Evolutionary conservation across 2,888 invertebrate genomes (phyloP).

Genomic region (Mycalesis mineus): DNA sequence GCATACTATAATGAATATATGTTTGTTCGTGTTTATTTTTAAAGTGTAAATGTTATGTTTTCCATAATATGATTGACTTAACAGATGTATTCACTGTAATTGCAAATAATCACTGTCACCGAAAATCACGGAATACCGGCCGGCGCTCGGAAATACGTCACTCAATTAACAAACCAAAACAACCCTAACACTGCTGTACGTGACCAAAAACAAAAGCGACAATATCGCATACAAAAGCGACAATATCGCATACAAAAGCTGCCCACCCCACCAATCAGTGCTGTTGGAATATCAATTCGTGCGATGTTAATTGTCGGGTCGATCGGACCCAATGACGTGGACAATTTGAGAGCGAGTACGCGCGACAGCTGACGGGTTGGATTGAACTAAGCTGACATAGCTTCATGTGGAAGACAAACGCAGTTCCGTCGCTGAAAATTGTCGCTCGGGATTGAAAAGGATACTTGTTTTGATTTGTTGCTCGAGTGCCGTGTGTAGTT

Average conservation of each 20-base stretch:
- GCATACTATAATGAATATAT: too few relatives aligned
- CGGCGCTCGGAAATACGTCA: constrained; percentile 2
- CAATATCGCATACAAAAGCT: neutral
- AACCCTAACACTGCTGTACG: constrained; percentile 12
- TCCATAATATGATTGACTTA: neutral
- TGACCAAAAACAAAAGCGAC: constrained; percentile 10
- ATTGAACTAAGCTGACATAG: constrained; percentile 16
- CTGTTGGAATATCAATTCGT: constrained; percentile 32
- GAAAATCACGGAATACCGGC: constrained; percentile 1
- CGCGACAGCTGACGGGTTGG: constrained; percentile 23
- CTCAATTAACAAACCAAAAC: constrained; percentile 14
- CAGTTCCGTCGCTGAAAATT: constrained; percentile 1
- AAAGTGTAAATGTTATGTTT: neutral
- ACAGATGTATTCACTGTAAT: neutral
- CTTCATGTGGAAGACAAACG: constrained; percentile 15
- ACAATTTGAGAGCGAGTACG: constrained; percentile 26
- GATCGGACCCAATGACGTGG: constrained; percentile 30
- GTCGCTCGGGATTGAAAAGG: constrained; percentile 4
- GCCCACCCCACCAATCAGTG: constrained; percentile 20
- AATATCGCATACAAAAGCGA: constrained; percentile 1
- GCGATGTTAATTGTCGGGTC: constrained; percentile 33
- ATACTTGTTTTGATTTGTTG: constrained; percentile 15
- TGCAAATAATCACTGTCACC: constrained; percentile 1
- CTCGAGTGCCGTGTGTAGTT: neutral
- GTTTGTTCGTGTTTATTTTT: too few relatives aligned